Conservation (phyloP, 2,113 vertebrate genomes). For the Xenopus borealis region DNA sequence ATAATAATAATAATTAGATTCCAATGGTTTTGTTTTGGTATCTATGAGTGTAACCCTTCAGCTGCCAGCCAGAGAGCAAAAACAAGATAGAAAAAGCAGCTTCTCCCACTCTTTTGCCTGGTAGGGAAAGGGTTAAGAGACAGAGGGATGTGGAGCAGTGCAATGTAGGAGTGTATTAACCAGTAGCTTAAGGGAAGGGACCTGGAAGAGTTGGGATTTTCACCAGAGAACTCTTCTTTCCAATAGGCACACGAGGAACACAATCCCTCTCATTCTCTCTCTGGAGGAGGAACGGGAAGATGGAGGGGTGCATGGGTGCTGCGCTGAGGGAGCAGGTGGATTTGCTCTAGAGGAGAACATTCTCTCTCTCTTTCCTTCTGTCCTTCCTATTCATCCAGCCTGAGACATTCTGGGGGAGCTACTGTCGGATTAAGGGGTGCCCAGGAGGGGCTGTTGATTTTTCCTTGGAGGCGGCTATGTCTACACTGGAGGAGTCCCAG, state of each 20-base stretch:
- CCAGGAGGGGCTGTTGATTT: background rate
- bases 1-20: too few relatives aligned
- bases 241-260: background rate
- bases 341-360: conserved; percentile 11
- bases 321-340: conserved; percentile 9
- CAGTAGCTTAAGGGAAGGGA: conserved; percentile 24
- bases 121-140: conserved; percentile 4
- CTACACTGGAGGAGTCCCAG: background rate
- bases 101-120: background rate
- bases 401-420: background rate
- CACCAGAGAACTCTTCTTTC: conserved; percentile 4
- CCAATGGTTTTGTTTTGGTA: too few relatives aligned
- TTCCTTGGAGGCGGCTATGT: background rate
- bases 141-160: background rate
- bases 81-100: too few relatives aligned
- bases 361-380: background rate
- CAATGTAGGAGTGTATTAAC: conserved; percentile 14
- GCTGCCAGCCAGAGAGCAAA: background rate
- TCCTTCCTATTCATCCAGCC: background rate
- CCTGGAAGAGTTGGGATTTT: conserved; percentile 15
- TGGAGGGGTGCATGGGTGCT: background rate
- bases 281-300: background rate
- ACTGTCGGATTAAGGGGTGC: background rate
- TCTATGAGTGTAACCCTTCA: background rate
- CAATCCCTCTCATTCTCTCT: background rate